phyloP scores from a whole-genome alignment of 2,113 vertebrate species.

The Nycticebus coucang region DNA sequence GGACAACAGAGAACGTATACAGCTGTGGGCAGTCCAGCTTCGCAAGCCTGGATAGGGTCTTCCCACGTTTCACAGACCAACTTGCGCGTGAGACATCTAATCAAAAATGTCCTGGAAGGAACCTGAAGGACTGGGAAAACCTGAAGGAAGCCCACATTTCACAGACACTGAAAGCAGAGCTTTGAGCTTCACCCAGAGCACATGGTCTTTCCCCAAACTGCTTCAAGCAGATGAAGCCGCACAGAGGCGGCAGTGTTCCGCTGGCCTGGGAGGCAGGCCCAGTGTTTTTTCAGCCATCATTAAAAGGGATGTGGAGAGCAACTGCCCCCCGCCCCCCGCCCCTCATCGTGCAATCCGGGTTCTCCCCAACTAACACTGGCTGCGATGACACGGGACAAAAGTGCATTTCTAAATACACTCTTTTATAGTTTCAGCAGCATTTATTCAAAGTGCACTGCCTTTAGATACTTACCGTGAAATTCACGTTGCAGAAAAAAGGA shows the following conservation, averaged over 20 bases:
- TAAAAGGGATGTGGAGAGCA: neutral
- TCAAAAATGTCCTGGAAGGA: neutral
- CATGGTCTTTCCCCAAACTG: neutral
- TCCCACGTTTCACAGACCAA: neutral
- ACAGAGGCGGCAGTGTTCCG: neutral
- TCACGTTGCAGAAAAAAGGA: slow-evolving; percentile 61
- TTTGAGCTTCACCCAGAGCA: neutral
- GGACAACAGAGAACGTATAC: neutral
- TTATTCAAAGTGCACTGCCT: neutral
- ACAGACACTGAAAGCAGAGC: neutral
- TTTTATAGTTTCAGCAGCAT: neutral
- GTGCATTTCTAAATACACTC: neutral
- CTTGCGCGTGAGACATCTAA: neutral
- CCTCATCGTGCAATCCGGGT: neutral
- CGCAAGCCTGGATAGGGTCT: neutral
- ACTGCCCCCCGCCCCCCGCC: neutral
- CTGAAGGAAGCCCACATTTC: slow-evolving; percentile 1
- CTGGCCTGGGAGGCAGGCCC: neutral
- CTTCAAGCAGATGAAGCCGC: neutral
- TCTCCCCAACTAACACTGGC: neutral
- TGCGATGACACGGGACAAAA: neutral
- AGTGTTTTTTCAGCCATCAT: neutral
- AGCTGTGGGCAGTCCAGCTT: neutral
- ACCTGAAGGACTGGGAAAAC: neutral
- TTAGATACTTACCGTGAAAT: slow-evolving; percentile 59